Evolutionary conservation across 2,113 vertebrate species (phyloP), one percentile per base, ranked within the genome.

Genomic region (Amblyornis subalaris): DNA sequence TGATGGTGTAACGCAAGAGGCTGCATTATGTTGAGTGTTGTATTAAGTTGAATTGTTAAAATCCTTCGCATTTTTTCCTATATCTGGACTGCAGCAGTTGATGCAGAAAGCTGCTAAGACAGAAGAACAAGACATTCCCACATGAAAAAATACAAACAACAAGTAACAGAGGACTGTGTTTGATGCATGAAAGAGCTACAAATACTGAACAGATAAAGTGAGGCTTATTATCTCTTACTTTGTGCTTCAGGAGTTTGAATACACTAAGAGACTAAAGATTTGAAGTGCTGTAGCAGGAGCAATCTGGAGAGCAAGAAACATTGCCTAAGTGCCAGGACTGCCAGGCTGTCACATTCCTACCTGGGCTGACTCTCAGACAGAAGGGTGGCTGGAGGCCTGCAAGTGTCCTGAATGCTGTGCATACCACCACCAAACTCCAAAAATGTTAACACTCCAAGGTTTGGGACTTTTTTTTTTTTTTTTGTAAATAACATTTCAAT

Each of bases 261-360:
- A 92, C 2, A n/a, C 67, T 71, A n/a, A 85, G 96, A 93, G 75
- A 88, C 85, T 93, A 31, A 74, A 88, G 91, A 88, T 71, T 45
- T 93, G 60, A 84, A 96, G 94, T 88, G 85, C 60, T 66, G 65
- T n/a, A 88, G 78, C 71, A 95, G 87, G 38, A 95, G 66, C 53
- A 85, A 94, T 96, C 94, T 96, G 77, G 54, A 95, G 93, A 97
- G 85, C 50, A 93, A 96, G 85, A 85, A 96, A 82, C 81, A 48
- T 58, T 66, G 69, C 71, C 35, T 33, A 73, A 95, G 91, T 88
- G 71, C 78, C 1, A 1, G 50, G 82, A n/a, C 88, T 85, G 71
- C 62, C 89, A 76, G 81, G 81, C 81, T 95, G 94, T 95, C 94
- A 91, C 95, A 94, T 94, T 96, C 94, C 93, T 91, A 96, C 94